phyloP scores from a whole-genome alignment of 1,140 invertebrate species.

The Eupristina koningsbergeri region DNA sequence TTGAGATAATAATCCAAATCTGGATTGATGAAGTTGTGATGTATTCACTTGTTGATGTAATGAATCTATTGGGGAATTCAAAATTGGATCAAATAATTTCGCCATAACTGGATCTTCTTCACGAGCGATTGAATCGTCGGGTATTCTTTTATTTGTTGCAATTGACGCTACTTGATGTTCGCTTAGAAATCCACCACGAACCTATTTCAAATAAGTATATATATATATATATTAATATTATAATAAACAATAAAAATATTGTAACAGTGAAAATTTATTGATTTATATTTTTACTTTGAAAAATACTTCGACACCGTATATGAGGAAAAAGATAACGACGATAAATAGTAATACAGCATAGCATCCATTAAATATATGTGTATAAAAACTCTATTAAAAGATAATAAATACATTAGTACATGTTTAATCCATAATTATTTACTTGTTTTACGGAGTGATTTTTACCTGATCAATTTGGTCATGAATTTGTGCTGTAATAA shows the following conservation, averaged over 20 bases:
- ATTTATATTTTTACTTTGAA: constrained; percentile 82
- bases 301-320: constrained; percentile 95
- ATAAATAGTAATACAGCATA: constrained; percentile 92
- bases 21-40: constrained; percentile 92
- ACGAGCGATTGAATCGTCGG: constrained; percentile 56
- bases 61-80: constrained; percentile 59
- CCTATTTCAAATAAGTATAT: constrained; percentile 67
- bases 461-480: constrained; percentile 76
- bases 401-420: constrained; percentile 29
- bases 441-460: not conserved
- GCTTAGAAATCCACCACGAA: constrained; percentile 79
- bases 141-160: constrained; percentile 69
- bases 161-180: constrained; percentile 76
- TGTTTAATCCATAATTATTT: not conserved
- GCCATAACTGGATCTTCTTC: constrained; percentile 68
- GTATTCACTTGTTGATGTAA: constrained; percentile 79
- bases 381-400: constrained; percentile 80
- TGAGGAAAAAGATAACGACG: constrained; percentile 93
- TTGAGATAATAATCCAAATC: constrained; percentile 89
- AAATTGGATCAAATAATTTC: constrained; percentile 68
- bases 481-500: constrained; percentile 81
- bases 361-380: constrained; percentile 91
- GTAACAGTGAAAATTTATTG: not conserved
- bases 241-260: constrained; percentile 1
- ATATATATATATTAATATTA: constrained; percentile 19